A percentile compares a stretch with the other conserved stretches of the same genome.
phyloP scores from a whole-genome alignment of 2,113 vertebrate species.

The Bujurquina vittata region DNA sequence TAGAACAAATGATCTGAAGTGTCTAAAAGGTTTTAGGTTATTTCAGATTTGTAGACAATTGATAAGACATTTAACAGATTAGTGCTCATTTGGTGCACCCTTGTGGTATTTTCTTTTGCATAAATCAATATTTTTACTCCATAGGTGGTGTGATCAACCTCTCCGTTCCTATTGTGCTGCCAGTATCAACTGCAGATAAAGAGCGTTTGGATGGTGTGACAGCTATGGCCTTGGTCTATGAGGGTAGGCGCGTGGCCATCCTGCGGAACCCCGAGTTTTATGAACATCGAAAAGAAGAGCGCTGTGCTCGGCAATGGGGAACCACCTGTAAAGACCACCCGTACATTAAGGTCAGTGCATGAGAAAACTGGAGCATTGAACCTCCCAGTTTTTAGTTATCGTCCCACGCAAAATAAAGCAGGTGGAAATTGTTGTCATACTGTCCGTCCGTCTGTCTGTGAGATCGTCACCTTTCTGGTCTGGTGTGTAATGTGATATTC shows the following conservation, averaged over 20 bases:
- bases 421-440: too few relatives aligned
- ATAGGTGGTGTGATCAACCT: slow-evolving; percentile 97
- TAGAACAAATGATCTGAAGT: not conserved
- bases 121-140: not conserved
- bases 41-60: not conserved
- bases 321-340: slow-evolving; percentile 95
- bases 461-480: too few relatives aligned
- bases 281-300: slow-evolving; percentile 95
- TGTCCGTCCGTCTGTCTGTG: too few relatives aligned
- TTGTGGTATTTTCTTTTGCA: not conserved
- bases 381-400: not conserved
- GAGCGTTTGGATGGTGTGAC: slow-evolving; percentile 90
- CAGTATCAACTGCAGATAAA: slow-evolving; percentile 88
- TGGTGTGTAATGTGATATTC: too few relatives aligned
- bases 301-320: slow-evolving; percentile 96
- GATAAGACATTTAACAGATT: not conserved
- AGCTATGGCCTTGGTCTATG: slow-evolving; percentile 87
- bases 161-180: slow-evolving; percentile 94
- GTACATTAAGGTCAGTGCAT: slow-evolving; percentile 90
- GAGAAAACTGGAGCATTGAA: not conserved
- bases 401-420: too few relatives aligned
- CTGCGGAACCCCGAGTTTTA: slow-evolving; percentile 97
- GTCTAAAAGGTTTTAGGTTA: not conserved
- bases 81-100: not conserved
- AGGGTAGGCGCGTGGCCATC: slow-evolving; percentile 89